Base-by-base conservation (phyloP, 1,140 invertebrate genomes). In the Zaprionus camerounensis region DNA sequence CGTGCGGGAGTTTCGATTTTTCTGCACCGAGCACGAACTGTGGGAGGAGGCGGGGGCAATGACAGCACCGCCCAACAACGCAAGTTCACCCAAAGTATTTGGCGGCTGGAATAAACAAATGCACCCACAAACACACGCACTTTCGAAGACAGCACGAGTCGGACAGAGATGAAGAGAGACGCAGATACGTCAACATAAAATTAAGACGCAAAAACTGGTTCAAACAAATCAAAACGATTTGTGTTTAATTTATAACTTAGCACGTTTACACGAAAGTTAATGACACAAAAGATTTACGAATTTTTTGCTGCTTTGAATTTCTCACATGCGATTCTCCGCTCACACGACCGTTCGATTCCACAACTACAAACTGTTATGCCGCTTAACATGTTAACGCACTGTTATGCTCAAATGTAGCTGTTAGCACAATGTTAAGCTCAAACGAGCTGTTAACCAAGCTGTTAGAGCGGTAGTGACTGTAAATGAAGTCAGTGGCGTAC, bases 1-100 rank as follows among this genome's bases (percentile, higher is more conserved):
- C 58, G 67, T 84, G 71, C 70, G 74, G 78, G 70, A 85, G 82
- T 78, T 85, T 84, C 82, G 82, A 85, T 85, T 84, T 84, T 84
- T 81, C 64, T 61, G 78, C 62, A 78, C 64, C 15, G 34, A 63
- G 58, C 31, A 59, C 36, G 56, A 5, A 46, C 24, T 36, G 26
- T 41, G 20, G 38, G 22, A 49, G 24, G 12, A 53, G 41, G 6
- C 38, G 71, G 28, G 63, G 64, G 67, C 59, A 80, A 69, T 76
- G 68, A 73, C 70, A 82, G 71, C 76, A 71, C 67, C 80, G 76
- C 56, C 73, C 73, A 67, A 56, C 74, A 76, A 79, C 78, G 83
- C 73, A 84, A 81, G 69, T 84, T 81, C 58, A 78, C 55, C 41
- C 66, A 73, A 63, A 53, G 76, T 71, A 65, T 69, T 67, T 72